phyloP scores from a whole-genome alignment of 2,797 vertebrate species.

The Intellagama lesueurii region DNA sequence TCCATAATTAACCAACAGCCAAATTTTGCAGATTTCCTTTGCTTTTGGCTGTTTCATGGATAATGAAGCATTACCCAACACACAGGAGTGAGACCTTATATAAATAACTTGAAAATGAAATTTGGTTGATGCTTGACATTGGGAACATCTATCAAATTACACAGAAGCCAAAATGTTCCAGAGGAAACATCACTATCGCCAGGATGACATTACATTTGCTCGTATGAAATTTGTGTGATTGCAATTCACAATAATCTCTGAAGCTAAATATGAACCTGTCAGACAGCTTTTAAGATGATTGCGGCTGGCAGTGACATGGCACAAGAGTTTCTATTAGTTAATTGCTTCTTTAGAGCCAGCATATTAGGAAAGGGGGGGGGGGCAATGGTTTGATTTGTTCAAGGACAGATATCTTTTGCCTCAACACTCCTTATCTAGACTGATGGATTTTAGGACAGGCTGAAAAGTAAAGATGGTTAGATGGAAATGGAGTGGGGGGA shows the following conservation, averaged over 20 bases:
- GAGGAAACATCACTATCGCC: slow-evolving; percentile 12
- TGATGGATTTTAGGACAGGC: neutral
- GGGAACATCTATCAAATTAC: neutral
- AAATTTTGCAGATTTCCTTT: neutral
- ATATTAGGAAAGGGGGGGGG: neutral
- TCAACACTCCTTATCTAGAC: slow-evolving; percentile 4
- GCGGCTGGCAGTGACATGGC: slow-evolving; percentile 4
- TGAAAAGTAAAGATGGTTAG: neutral
- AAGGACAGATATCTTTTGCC: slow-evolving; percentile 20
- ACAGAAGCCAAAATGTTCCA: slow-evolving; percentile 7
- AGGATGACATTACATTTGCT: slow-evolving; percentile 19
- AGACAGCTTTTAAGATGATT: slow-evolving; percentile 46
- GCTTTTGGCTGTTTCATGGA: slow-evolving; percentile 28
- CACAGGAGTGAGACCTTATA: slow-evolving; percentile 20
- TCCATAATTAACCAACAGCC: slow-evolving; percentile 33
- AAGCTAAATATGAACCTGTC: slow-evolving; percentile 38
- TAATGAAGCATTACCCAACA: slow-evolving; percentile 42
- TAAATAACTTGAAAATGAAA: slow-evolving; percentile 36
- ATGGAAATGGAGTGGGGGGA: neutral
- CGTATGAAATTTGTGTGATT: slow-evolving; percentile 32
- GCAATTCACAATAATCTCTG: slow-evolving; percentile 25
- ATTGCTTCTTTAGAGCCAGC: slow-evolving; percentile 25
- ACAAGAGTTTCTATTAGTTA: slow-evolving; percentile 14
- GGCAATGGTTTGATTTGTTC: slow-evolving; percentile 13
- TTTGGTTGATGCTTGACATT: slow-evolving; percentile 20